These are phyloP conservation scores for Lanistes nyassanus DNA, from an alignment of 1,140 invertebrate genomes.

Conservation along the genomic window DNA sequence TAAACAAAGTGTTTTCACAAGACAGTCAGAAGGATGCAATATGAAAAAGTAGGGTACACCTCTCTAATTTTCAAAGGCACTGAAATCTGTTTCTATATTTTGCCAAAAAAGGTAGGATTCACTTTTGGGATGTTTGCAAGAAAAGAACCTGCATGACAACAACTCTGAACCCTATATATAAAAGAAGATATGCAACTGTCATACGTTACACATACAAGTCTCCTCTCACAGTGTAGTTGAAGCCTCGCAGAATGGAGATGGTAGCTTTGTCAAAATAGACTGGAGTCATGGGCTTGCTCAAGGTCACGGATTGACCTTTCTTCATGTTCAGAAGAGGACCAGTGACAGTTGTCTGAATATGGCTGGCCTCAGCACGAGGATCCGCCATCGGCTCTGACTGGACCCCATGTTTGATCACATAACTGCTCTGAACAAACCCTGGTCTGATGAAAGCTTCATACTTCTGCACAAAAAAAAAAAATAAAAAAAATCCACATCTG, in stretches of 20 bases:
- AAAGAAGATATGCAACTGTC: too few relatives aligned
- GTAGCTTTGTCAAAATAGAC: conserved; percentile 22
- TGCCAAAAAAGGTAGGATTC: too few relatives aligned
- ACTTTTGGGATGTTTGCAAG: too few relatives aligned
- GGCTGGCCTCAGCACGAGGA: not conserved
- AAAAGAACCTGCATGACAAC: too few relatives aligned
- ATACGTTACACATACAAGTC: conserved; percentile 25
- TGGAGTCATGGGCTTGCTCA: conserved; percentile 22
- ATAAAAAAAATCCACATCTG: not conserved
- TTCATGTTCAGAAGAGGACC: conserved; percentile 9
- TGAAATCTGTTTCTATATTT: too few relatives aligned
- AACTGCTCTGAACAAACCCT: conserved; percentile 7
- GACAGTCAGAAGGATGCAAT: too few relatives aligned
- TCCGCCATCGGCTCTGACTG: too few relatives aligned
- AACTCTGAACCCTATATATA: too few relatives aligned
- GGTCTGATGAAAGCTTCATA: conserved; percentile 23
- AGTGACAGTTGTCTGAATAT: not conserved
- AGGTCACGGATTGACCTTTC: conserved; percentile 14
- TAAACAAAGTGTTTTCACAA: too few relatives aligned
- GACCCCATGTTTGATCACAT: too few relatives aligned
- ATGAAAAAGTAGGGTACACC: too few relatives aligned
- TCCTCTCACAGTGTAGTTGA: conserved; percentile 7
- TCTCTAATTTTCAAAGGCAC: too few relatives aligned
- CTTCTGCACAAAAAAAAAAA: conserved; percentile 26
- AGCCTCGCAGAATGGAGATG: conserved; percentile 21